Percentiles rank a stretch among this genome's conserved stretches.
These are phyloP conservation scores for Strigamia transsilvanica DNA, from an alignment of 2,888 invertebrate genomes.

Conservation along the genomic window DNA sequence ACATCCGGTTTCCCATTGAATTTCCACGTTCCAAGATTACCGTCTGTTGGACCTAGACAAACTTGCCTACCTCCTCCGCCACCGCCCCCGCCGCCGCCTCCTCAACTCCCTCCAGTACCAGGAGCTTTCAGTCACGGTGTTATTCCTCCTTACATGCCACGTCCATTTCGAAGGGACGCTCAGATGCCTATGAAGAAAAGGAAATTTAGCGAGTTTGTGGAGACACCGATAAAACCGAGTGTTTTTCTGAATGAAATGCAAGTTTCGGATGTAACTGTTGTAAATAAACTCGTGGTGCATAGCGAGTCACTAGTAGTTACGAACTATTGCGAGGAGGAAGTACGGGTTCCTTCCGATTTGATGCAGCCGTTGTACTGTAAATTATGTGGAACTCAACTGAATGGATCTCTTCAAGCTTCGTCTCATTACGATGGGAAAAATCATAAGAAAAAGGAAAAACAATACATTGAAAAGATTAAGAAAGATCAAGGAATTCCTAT, in stretches of 20 bases:
- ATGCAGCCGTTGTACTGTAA: constrained; percentile 66
- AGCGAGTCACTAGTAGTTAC: background rate
- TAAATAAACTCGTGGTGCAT: background rate
- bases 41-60: background rate
- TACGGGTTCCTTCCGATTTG: background rate
- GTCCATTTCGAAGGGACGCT: background rate
- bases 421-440: constrained; percentile 69
- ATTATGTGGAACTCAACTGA: constrained; percentile 64
- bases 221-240: background rate
- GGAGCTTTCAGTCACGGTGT: background rate
- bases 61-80: background rate
- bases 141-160: constrained; percentile 4
- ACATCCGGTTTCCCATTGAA: background rate
- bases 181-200: background rate
- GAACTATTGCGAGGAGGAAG: background rate
- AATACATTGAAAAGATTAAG: constrained; percentile 66
- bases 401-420: constrained; percentile 63
- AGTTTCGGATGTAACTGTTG: background rate
- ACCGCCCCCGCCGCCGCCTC: background rate
- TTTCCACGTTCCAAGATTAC: background rate
- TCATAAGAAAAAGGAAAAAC: constrained; percentile 68
- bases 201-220: background rate
- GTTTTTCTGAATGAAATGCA: background rate
- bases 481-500: constrained; percentile 56
- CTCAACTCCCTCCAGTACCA: background rate